These are phyloP conservation scores for Saccopteryx bilineata DNA, from an alignment of 2,113 vertebrate species.

Conservation along the genomic window DNA sequence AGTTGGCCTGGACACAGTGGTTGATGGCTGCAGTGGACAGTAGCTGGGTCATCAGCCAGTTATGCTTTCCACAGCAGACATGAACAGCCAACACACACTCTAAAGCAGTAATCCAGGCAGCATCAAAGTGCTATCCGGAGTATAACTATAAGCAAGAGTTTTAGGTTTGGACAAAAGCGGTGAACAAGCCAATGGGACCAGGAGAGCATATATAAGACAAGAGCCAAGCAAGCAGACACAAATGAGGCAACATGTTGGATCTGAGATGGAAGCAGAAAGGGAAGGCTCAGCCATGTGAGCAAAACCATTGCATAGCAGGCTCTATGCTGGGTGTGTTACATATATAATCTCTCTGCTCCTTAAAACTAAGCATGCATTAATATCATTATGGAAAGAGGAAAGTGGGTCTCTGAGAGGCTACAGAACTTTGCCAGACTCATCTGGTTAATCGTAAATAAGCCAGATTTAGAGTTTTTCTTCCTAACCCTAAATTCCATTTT, in stretches of 20 bases:
- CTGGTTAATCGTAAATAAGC: neutral
- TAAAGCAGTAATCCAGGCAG: neutral
- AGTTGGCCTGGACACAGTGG: too few species aligned
- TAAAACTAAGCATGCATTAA: neutral
- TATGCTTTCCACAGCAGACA: neutral
- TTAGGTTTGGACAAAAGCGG: neutral
- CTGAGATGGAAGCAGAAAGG: neutral
- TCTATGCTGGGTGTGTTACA: too few species aligned
- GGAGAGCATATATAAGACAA: neutral
- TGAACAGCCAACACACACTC: neutral
- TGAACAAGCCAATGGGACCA: neutral
- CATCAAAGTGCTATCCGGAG: neutral
- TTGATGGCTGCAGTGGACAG: rapidly evolving
- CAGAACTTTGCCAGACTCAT: neutral
- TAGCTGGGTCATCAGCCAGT: too few species aligned
- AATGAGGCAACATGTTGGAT: neutral
- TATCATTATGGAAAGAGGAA: neutral
- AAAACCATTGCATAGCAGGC: neutral
- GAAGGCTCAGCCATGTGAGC: neutral
- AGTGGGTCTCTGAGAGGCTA: neutral
- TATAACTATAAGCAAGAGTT: too few species aligned
- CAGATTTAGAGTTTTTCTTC: neutral
- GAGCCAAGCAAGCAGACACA: neutral
- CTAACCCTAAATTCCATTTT: neutral
- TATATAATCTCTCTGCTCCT: neutral